Evolutionary conservation across 1,140 invertebrate genomes (phyloP).

Genomic region (Zaprionus tsacasi): DNA sequence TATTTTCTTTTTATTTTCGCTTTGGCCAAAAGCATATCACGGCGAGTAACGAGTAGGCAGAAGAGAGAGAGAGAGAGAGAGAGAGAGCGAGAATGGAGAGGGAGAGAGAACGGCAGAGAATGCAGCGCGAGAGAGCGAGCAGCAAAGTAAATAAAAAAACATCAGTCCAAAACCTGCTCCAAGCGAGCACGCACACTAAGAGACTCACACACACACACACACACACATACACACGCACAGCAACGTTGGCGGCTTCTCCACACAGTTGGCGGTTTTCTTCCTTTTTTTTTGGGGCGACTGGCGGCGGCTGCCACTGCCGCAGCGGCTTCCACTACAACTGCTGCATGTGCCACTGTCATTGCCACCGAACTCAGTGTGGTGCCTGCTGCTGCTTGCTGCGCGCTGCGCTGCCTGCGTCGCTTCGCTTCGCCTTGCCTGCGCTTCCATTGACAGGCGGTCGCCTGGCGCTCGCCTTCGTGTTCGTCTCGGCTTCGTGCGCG

Average conservation of each 20-base stretch:
- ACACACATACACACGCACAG: conserved; percentile 13
- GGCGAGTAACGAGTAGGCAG: conserved; percentile 66
- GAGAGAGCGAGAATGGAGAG: conserved; percentile 18
- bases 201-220: neutral
- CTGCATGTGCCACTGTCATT: conserved; percentile 84
- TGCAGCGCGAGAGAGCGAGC: conserved; percentile 19
- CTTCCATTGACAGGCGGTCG: conserved; percentile 46
- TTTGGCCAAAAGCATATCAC: conserved; percentile 69
- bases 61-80: conserved; percentile 17
- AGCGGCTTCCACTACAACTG: conserved; percentile 83
- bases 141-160: conserved; percentile 56
- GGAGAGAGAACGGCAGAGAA: conserved; percentile 13
- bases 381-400: conserved; percentile 42
- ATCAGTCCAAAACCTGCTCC: conserved; percentile 50
- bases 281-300: conserved; percentile 39
- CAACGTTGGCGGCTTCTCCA: conserved; percentile 64
- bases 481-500: conserved; percentile 9
- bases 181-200: conserved; percentile 27
- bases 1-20: conserved; percentile 70
- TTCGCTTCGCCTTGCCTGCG: conserved; percentile 7
- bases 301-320: conserved; percentile 55
- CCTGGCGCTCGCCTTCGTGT: conserved; percentile 46
- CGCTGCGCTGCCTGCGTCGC: conserved; percentile 5
- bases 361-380: conserved; percentile 84
- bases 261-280: conserved; percentile 60